These are phyloP conservation scores for Imbricaverruca yamaguchii DNA, from an alignment of 2,888 invertebrate species.

Conservation along the genomic window DNA sequence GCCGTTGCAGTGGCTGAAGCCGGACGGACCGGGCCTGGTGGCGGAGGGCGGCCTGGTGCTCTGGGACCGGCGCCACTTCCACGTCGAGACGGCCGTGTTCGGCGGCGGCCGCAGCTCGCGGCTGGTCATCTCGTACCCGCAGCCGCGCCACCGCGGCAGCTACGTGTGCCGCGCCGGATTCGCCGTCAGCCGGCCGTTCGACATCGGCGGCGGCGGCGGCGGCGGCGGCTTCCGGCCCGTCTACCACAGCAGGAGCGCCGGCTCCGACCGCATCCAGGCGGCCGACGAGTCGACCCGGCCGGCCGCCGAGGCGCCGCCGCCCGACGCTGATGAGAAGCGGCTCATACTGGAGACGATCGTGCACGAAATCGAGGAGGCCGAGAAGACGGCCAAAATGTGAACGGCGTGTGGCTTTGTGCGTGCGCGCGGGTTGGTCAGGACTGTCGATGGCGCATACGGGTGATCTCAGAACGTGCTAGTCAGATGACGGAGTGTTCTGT, in stretches of 20 bases:
- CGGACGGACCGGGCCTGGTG: slow-evolving; percentile 11
- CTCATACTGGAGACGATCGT: background rate
- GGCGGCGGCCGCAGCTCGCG: background rate
- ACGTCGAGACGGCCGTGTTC: background rate
- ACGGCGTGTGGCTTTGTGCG: no score
- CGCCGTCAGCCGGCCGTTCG: background rate
- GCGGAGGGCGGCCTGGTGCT: background rate
- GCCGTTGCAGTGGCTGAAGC: slow-evolving; percentile 18
- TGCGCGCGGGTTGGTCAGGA: no score
- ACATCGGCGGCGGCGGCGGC: background rate
- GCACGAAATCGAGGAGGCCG: slow-evolving; percentile 3
- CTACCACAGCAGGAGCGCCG: background rate
- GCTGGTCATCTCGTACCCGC: background rate
- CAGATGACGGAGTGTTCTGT: background rate
- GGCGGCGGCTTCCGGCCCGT: background rate
- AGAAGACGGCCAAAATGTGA: background rate
- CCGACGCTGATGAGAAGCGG: background rate
- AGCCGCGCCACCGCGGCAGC: background rate
- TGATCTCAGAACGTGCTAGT: background rate
- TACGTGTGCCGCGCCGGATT: background rate
- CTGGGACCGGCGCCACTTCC: slow-evolving; percentile 11
- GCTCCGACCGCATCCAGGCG: slow-evolving; percentile 2
- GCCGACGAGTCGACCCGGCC: background rate
- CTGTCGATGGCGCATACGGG: background rate
- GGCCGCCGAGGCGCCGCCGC: background rate